A percentile compares a stretch with the other conserved stretches of the same genome.
Conservation (phyloP, 2,797 vertebrate species). For the Labeo calbasu region DNA sequence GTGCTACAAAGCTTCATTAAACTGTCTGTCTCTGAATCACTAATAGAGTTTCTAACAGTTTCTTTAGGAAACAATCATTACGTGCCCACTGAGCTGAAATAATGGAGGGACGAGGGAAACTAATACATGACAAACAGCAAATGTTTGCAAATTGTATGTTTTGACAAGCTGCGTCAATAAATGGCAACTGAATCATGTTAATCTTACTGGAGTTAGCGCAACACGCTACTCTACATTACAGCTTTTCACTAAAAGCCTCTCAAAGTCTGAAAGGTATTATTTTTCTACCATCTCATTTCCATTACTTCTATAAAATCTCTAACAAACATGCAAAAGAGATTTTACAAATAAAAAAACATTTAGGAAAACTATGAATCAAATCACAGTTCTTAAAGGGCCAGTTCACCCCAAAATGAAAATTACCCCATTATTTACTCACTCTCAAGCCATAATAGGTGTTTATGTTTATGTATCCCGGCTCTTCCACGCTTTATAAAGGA, state of each 20-base stretch:
- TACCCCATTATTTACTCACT: too few relatives aligned
- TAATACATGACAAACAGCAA: background rate
- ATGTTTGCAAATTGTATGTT: background rate
- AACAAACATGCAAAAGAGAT: constrained; percentile 51
- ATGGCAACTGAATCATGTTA: constrained; percentile 1
- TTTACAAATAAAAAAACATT: background rate
- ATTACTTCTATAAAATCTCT: constrained; percentile 44
- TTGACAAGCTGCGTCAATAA: constrained; percentile 13
- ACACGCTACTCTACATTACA: background rate
- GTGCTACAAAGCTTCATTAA: constrained; percentile 1
- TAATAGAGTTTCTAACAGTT: background rate
- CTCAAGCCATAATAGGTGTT: too few relatives aligned
- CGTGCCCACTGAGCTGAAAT: background rate
- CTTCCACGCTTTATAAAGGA: too few relatives aligned
- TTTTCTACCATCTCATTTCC: constrained; percentile 1
- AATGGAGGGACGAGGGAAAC: constrained; percentile 7
- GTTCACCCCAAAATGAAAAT: background rate
- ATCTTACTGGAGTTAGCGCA: background rate
- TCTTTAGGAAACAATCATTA: background rate
- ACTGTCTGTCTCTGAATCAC: background rate
- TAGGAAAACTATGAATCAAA: background rate
- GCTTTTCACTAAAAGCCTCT: constrained; percentile 14
- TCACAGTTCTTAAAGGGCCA: background rate
- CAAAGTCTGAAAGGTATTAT: constrained; percentile 14
- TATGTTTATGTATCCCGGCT: too few relatives aligned